Percentiles rank a stretch among this genome's conserved stretches.
Conservation (phyloP, 2,888 invertebrate species). For the Eilema depressum region DNA sequence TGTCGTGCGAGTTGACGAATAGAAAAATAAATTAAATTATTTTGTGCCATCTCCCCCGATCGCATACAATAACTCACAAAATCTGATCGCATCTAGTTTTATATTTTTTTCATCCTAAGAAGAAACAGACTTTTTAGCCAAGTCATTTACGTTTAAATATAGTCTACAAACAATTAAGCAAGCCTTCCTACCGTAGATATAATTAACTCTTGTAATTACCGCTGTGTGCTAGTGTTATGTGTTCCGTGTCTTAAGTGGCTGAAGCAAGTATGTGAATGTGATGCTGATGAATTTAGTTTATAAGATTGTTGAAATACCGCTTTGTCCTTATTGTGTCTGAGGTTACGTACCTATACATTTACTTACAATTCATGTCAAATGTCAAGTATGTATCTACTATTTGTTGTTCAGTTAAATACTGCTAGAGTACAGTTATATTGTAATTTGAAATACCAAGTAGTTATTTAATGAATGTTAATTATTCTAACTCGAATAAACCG, state of each 20-base stretch:
- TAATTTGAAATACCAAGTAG: background rate
- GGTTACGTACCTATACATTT: background rate
- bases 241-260: constrained; percentile 3
- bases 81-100: background rate
- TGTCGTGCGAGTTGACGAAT: too few species aligned
- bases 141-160: too few species aligned
- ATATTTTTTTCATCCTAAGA: background rate
- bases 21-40: too few species aligned
- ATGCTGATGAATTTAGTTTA: background rate
- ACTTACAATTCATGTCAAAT: constrained; percentile 1
- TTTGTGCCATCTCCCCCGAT: too few species aligned
- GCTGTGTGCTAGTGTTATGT: background rate
- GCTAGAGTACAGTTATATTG: background rate
- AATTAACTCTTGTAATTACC: constrained; percentile 21
- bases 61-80: too few species aligned
- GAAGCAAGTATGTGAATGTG: background rate
- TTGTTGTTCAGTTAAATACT: background rate
- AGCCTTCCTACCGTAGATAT: constrained; percentile 9
- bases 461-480: background rate
- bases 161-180: constrained; percentile 5
- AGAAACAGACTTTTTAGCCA: background rate
- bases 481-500: too few species aligned
- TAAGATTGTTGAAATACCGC: background rate
- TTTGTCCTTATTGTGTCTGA: background rate
- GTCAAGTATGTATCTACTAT: background rate